Evolutionary conservation across 2,888 invertebrate species (phyloP).

Genomic region (Teleogryllus oceanicus): DNA sequence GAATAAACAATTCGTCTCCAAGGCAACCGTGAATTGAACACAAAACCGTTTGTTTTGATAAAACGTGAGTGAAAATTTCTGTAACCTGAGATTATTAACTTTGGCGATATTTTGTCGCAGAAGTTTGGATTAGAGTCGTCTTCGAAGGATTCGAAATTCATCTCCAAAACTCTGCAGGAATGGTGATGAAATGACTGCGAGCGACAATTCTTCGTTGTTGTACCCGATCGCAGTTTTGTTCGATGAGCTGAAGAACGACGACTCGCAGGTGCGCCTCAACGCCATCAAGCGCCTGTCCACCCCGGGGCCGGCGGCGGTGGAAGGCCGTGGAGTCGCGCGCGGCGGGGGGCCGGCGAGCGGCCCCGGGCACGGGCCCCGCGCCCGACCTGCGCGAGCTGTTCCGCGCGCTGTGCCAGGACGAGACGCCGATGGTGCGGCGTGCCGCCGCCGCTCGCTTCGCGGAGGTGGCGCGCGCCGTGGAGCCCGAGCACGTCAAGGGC

Average conservation of each 20-base stretch:
- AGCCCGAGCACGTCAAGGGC: slow-evolving; percentile 91
- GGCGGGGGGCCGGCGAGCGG: too few relatives aligned
- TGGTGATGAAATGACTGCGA: slow-evolving; percentile 23
- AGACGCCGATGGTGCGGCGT: slow-evolving; percentile 98
- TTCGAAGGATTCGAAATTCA: background rate
- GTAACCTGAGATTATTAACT: background rate
- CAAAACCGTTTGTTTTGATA: background rate
- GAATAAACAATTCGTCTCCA: background rate
- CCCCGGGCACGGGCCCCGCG: too few relatives aligned
- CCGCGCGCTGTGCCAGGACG: slow-evolving; percentile 93
- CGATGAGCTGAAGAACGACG: slow-evolving; percentile 26
- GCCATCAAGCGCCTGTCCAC: slow-evolving; percentile 86
- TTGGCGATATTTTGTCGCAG: background rate
- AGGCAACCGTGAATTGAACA: background rate
- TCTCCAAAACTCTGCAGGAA: background rate
- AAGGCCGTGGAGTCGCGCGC: slow-evolving; percentile 91
- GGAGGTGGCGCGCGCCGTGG: slow-evolving; percentile 96
- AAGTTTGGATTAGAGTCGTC: background rate
- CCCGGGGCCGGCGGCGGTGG: too few relatives aligned
- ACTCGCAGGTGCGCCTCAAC: slow-evolving; percentile 50
- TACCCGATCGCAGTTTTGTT: slow-evolving; percentile 25
- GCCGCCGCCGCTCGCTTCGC: slow-evolving; percentile 97
- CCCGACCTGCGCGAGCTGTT: slow-evolving; percentile 84
- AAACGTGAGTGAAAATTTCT: background rate
- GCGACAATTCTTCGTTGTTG: background rate